These are phyloP conservation scores for Zosterops pallidus DNA, from an alignment of 2,113 vertebrate genomes.

Conservation along the genomic window DNA sequence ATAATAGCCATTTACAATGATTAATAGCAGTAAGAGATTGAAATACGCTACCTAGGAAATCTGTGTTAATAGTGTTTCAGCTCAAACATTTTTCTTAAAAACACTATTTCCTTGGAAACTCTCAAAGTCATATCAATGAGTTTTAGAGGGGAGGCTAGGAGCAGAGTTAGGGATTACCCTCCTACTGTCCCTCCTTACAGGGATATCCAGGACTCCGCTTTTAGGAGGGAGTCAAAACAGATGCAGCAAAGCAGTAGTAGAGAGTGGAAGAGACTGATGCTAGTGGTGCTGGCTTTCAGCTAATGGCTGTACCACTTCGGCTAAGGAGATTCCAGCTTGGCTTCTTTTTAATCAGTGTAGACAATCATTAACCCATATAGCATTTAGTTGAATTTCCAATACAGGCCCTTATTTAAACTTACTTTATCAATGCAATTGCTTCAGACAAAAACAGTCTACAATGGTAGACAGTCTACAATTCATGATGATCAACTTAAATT, in stretches of 20 bases:
- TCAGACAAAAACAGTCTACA: neutral
- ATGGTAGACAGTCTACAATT: neutral
- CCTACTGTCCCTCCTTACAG: neutral
- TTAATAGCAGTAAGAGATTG: neutral
- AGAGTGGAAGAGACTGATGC: neutral
- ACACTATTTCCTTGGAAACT: neutral
- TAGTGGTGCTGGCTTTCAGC: neutral
- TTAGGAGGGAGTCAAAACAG: neutral
- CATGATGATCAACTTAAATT: neutral
- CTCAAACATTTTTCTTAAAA: neutral
- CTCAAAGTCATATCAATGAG: neutral
- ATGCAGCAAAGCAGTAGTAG: neutral
- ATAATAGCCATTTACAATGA: conserved; percentile 18
- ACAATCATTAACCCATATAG: neutral
- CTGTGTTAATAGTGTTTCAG: neutral
- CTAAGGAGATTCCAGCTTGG: neutral
- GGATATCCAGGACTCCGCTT: neutral
- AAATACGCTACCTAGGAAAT: conserved; percentile 3
- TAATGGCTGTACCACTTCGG: neutral
- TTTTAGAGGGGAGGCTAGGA: neutral
- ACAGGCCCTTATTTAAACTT: neutral
- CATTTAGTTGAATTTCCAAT: neutral
- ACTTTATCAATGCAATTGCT: neutral
- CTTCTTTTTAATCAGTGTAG: neutral
- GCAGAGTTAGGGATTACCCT: neutral